Evolutionary conservation across 2,797 vertebrate genomes (phyloP).

Genomic region (Pelodytes ibericus): DNA sequence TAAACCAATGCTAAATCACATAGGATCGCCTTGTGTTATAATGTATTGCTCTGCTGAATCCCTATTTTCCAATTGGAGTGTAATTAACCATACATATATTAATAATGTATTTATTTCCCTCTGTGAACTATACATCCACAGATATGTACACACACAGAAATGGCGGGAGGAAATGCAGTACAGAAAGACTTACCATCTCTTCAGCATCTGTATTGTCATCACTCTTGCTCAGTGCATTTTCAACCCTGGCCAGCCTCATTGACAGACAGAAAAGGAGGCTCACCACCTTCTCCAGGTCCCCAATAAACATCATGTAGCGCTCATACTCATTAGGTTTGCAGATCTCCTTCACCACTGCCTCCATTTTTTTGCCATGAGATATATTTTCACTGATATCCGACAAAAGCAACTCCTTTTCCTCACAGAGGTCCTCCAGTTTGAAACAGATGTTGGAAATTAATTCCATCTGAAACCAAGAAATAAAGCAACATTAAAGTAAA

Average conservation of each 20-base stretch:
- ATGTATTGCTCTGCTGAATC: too few species aligned
- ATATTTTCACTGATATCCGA: constrained; percentile 68
- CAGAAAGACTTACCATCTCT: constrained; percentile 81
- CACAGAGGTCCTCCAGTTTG: constrained; percentile 71
- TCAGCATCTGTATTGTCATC: constrained; percentile 78
- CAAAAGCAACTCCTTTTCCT: constrained; percentile 68
- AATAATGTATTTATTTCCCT: too few species aligned
- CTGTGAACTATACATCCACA: too few species aligned
- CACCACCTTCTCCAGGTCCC: constrained; percentile 92
- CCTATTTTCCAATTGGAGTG: too few species aligned
- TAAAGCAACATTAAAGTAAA: not conserved
- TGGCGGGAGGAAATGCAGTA: not conserved
- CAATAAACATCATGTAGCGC: constrained; percentile 86
- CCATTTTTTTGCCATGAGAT: constrained; percentile 65
- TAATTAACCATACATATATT: too few species aligned
- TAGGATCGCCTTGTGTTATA: too few species aligned
- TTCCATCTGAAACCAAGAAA: constrained; percentile 68
- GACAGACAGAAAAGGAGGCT: constrained; percentile 90
- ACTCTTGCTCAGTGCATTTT: constrained; percentile 81
- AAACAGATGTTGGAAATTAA: constrained; percentile 73
- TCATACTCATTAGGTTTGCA: constrained; percentile 83
- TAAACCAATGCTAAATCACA: too few species aligned
- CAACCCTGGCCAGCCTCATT: constrained; percentile 86
- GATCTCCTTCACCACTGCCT: constrained; percentile 67
- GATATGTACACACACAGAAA: not conserved